Conservation (phyloP, 2,888 invertebrate species). For the Gibbula magus region DNA sequence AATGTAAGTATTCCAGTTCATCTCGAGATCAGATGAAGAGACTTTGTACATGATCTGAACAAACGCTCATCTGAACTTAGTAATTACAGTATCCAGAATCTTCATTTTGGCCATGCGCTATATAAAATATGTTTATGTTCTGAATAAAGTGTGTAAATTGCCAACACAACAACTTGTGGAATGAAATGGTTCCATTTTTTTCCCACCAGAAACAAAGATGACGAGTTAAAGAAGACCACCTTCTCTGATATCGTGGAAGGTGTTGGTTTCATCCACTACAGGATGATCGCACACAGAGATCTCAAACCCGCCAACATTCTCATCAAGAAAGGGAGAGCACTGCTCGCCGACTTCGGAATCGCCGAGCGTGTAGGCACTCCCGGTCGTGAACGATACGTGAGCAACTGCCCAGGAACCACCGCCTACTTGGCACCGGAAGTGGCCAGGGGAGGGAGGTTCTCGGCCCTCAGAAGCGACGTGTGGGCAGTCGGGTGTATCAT, state of each 20-base stretch:
- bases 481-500: conserved; percentile 8
- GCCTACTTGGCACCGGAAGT: conserved; percentile 17
- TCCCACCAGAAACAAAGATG: neutral
- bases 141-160: too few relatives aligned
- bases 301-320: conserved; percentile 4
- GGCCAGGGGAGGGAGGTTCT: neutral
- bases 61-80: too few relatives aligned
- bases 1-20: neutral
- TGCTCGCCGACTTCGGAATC: neutral
- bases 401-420: neutral
- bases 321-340: neutral
- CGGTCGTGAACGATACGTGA: neutral
- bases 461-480: conserved; percentile 3
- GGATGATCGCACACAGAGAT: conserved; percentile 6
- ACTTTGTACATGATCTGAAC: too few relatives aligned
- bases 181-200: too few relatives aligned
- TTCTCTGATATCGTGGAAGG: neutral
- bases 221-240: neutral
- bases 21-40: neutral
- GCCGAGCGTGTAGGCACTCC: neutral
- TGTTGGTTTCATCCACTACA: neutral
- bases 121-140: too few relatives aligned
- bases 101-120: too few relatives aligned
- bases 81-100: too few relatives aligned
- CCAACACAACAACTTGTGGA: too few relatives aligned